Evolutionary conservation across 2,113 vertebrate genomes (phyloP), one percentile per base, ranked within the genome.

Genomic region (Rhea pennata): DNA sequence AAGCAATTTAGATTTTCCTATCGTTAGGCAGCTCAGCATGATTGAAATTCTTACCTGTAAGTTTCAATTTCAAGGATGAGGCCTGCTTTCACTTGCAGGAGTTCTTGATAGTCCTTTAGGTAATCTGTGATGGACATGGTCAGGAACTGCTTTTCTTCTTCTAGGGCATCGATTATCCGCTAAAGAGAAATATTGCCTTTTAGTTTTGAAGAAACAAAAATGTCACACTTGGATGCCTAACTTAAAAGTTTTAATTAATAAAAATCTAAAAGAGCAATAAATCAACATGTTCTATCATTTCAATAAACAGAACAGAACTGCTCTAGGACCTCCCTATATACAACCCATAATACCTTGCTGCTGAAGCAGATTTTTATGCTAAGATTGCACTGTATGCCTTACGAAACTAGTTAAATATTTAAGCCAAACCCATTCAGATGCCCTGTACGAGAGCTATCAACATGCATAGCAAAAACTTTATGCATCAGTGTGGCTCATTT

Each of bases 61-160:
- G 99, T 98, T 36, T 99, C 99, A 93, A 99, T 98, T 96, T 99
- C 99, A 93, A 99, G 97, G 90, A 98, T 98, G 72, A 99, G 98
- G 58, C 98, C 97, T 27, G 98, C 99, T 97, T 99, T 99, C 95
- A 99, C 98, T 95, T 99, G 98, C 87, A 99, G 96, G 15, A 99
- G 98, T 3, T 99, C 98, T 90, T 99, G 99, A 67, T 99, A 99
- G 62, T 99, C 99, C 82, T 95, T 97, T 82, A 99, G 98, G 94
- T 98, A 98, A 58, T 98, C 98, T 5, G 97, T 98, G 91, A 99
- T 99, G 12, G 97, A 97, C 48, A 95, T 70, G 15, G 98, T 98
- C 88, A 99, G 98, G 94, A 97, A 85, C 42, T 97, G 98, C 92
- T 98, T 99, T 95, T 99, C 99, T 13, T 98, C 98, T 96, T 99